Conservation (phyloP, 92 coral and sea anemone genomes). For the Blastomussa wellsi region DNA sequence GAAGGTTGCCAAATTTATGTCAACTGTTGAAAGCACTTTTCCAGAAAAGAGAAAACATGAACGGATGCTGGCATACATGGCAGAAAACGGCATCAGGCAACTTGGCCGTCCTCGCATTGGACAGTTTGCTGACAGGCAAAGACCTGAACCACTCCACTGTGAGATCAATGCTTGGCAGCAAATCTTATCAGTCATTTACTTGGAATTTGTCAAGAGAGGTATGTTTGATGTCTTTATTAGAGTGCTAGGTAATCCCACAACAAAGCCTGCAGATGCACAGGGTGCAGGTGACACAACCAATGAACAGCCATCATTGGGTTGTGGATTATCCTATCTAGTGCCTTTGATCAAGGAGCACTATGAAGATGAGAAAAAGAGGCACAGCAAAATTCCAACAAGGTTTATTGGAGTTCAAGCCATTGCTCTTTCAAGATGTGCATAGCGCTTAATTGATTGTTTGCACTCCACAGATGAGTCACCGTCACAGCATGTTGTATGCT, state of each 20-base stretch:
- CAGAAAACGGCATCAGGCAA: constrained; percentile 66
- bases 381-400: constrained; percentile 46
- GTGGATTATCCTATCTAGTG: constrained; percentile 65
- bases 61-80: constrained; percentile 58
- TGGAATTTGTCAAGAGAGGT: constrained; percentile 49
- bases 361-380: constrained; percentile 37
- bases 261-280: constrained; percentile 22
- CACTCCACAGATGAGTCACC: constrained; percentile 39
- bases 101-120: constrained; percentile 64
- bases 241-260: constrained; percentile 17
- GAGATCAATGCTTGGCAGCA: no score
- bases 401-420: constrained; percentile 70
- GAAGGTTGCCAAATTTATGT: no score
- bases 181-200: no score
- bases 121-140: constrained; percentile 52
- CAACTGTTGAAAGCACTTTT: background rate
- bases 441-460: constrained; percentile 53
- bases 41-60: constrained; percentile 43
- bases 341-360: no score
- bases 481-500: constrained; percentile 29
- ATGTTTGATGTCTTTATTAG: constrained; percentile 26
- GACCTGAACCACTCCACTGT: constrained; percentile 65
- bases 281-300: constrained; percentile 5
- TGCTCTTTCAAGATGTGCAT: constrained; percentile 57
- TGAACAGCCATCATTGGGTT: constrained; percentile 45